These are phyloP conservation scores for Amphibalanus amphitrite DNA, from an alignment of 1,140 invertebrate species.

Conservation along the genomic window DNA sequence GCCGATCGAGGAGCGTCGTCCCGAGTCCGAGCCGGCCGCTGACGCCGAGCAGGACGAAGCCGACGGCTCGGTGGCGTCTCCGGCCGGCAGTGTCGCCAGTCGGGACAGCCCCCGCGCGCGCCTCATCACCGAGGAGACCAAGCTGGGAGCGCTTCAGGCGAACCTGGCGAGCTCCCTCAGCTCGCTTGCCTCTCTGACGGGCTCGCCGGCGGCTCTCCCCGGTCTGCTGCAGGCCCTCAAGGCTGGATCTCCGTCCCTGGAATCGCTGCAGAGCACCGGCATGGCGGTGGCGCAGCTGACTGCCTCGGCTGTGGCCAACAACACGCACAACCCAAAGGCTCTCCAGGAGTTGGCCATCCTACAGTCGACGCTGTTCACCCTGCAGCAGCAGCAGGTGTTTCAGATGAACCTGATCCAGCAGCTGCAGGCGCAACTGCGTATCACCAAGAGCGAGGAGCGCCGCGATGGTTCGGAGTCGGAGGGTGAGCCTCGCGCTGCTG, in stretches of 20 bases:
- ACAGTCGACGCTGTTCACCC: constrained; percentile 71
- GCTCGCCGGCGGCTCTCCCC: too few relatives aligned
- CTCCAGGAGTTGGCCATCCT: constrained; percentile 71
- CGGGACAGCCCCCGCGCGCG: too few relatives aligned
- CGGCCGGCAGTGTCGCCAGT: too few relatives aligned
- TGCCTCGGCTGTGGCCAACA: constrained; percentile 53
- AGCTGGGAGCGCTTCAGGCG: too few relatives aligned
- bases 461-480: background rate
- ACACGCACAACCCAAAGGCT: constrained; percentile 60
- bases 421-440: constrained; percentile 70
- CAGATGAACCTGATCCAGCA: constrained; percentile 84
- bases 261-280: constrained; percentile 48
- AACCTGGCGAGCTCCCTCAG: too few relatives aligned
- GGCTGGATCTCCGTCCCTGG: constrained; percentile 30
- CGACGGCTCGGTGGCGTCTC: too few relatives aligned
- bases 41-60: too few relatives aligned
- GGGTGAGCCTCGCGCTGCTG: constrained; percentile 5
- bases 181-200: too few relatives aligned
- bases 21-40: too few relatives aligned
- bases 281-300: constrained; percentile 88
- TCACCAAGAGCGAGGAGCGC: constrained; percentile 31
- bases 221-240: too few relatives aligned
- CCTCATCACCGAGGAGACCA: too few relatives aligned
- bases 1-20: too few relatives aligned
- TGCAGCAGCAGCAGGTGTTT: constrained; percentile 85